Evolutionary conservation across 2,113 vertebrate species (phyloP).

Genomic region (Microtus richardsoni): DNA sequence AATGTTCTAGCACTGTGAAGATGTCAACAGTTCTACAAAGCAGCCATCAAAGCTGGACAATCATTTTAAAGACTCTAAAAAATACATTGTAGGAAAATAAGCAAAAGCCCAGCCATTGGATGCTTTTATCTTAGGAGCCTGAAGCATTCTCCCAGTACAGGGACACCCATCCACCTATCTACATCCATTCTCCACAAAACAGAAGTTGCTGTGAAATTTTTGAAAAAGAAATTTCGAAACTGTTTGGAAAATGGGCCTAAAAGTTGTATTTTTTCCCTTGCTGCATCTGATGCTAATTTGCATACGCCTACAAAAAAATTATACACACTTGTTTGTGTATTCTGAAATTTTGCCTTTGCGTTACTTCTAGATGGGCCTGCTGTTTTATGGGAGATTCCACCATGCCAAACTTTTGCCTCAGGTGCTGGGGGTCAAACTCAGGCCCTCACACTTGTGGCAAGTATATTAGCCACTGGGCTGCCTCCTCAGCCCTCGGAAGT

Average conservation of each 20-base stretch:
- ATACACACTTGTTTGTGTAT: neutral
- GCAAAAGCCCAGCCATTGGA: neutral
- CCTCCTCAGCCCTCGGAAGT: neutral
- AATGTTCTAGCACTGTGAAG: neutral
- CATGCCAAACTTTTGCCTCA: neutral
- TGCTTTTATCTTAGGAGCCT: neutral
- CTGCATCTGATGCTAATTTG: slow-evolving; percentile 1
- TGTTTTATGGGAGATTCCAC: neutral
- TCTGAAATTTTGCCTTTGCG: slow-evolving; percentile 42
- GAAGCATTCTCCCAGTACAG: too few relatives aligned
- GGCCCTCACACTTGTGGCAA: neutral
- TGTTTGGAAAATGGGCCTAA: slow-evolving; percentile 20
- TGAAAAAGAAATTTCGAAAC: neutral
- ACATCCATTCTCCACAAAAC: slow-evolving; percentile 5
- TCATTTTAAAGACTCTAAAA: slow-evolving; percentile 8
- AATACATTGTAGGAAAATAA: neutral
- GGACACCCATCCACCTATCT: neutral
- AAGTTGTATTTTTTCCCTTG: slow-evolving; percentile 8
- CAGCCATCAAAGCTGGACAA: slow-evolving; percentile 24
- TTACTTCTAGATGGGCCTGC: neutral
- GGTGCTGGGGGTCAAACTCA: neutral
- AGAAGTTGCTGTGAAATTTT: slow-evolving; percentile 20
- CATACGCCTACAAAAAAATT: neutral
- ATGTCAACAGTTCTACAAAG: slow-evolving; percentile 15
- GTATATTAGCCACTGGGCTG: neutral